A percentile compares a stretch with the other conserved stretches of the same genome.
Conservation (phyloP, 1,140 invertebrate genomes). For the Delia radicum region DNA sequence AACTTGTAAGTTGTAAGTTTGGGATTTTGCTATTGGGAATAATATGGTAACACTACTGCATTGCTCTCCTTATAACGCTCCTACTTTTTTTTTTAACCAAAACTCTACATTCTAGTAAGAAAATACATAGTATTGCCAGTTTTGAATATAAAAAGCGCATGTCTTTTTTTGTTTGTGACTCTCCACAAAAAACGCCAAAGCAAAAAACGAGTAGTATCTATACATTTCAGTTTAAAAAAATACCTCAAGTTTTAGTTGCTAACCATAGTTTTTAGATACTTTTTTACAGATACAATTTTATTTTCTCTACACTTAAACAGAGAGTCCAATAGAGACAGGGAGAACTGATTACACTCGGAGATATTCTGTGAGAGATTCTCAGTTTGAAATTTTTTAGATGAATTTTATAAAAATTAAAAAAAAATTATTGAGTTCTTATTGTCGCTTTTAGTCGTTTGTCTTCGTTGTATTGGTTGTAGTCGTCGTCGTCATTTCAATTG, state of each 20-base stretch:
- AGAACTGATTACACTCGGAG: background rate
- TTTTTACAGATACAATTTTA: background rate
- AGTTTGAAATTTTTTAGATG: background rate
- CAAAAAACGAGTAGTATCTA: background rate
- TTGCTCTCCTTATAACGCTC: too few species aligned
- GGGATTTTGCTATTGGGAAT: too few species aligned
- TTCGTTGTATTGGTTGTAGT: conserved; percentile 31
- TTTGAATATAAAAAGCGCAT: background rate
- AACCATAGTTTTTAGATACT: conserved; percentile 21
- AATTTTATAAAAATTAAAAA: background rate
- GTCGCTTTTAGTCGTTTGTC: conserved; percentile 32
- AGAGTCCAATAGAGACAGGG: background rate
- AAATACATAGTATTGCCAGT: background rate
- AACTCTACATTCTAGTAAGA: background rate
- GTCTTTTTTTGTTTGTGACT: background rate
- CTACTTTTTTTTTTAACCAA: too few species aligned
- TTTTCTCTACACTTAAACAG: background rate
- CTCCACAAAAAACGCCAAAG: background rate
- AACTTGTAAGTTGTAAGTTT: too few species aligned
- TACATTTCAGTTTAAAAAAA: too few species aligned
- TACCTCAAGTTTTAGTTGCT: conserved; percentile 11
- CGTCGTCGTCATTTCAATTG: conserved; percentile 35
- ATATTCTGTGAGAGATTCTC: background rate
- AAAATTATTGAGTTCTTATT: conserved; percentile 14
- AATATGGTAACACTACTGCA: too few species aligned